Base-by-base conservation (phyloP, 2,797 vertebrate genomes). In the Podargus strigoides region DNA sequence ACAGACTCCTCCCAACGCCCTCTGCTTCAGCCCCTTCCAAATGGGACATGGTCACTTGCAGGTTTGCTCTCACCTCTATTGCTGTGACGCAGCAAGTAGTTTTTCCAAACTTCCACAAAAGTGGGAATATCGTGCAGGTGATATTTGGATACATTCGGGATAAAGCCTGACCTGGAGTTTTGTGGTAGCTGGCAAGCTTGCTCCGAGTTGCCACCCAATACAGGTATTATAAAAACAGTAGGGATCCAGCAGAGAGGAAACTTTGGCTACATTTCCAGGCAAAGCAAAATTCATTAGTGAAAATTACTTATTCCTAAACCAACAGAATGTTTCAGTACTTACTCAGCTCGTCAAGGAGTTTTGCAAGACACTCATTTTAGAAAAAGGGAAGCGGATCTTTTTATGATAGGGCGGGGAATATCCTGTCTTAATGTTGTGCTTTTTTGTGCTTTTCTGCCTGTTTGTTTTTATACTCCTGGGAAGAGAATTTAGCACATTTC, bases 351-450 rank as follows among this genome's bases (percentile, higher is more conserved):
- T 91, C 41, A 39, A 82, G 39, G 70, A 67, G 56, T 91, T 95
- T 96, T 95, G 93, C 83, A 93, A 88, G 70, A 87, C 16, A 28
- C 50, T 68, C 11, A 3, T 78, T 88, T 68, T 82, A 88, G 83
- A 94, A 95, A 94, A 96, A 93, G 70, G 89, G 95, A 96, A 97
- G 80, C 19, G 3, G 58, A 85, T 75, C 59, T 49, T 88, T 94
- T 92, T 34, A 88, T 68, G 58, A 14, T 28, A 50, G 91, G 94
- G 95, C 11, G 90, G 80, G 80, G 95, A 91, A 94, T 95, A 95
- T 94, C 83, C 94, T 90, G 85, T 84, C 47, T 75, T 75, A 80
- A 66, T 28, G 44, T 11, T 76, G 47, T n/a, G 15, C 1, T 47
- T 56, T 66, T 53, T 23, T 67, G 60, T 47, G 8, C 18, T 68